Conservation (phyloP, 2,113 vertebrate genomes). For the Scomber colias region DNA sequence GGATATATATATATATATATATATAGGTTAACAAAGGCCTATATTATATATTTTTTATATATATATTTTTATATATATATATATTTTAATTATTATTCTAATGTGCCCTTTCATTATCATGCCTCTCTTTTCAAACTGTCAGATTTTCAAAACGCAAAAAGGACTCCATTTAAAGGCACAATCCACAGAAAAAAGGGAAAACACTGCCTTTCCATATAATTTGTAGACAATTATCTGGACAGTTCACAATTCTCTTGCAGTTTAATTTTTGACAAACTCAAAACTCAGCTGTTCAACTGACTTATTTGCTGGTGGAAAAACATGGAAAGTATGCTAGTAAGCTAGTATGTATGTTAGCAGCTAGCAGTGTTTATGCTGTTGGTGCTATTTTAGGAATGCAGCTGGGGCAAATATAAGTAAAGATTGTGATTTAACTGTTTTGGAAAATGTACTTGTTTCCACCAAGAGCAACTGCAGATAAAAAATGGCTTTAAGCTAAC, state of each 20-base stretch:
- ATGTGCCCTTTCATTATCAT: constrained; percentile 74
- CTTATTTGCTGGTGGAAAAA: neutral
- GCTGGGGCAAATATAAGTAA: neutral
- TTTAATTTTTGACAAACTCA: no score
- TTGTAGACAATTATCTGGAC: neutral
- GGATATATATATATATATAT: constrained; percentile 7
- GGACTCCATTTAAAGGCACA: constrained; percentile 35
- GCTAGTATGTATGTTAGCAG: no score
- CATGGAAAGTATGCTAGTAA: neutral
- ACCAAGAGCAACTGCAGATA: no score
- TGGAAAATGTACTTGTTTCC: neutral
- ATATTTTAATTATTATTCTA: constrained; percentile 37
- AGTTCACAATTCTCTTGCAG: no score
- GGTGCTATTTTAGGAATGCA: neutral
- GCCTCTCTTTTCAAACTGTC: constrained; percentile 61
- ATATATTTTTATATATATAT: no score
- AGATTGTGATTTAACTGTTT: no score
- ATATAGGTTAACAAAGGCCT: no score
- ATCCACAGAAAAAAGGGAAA: constrained; percentile 26
- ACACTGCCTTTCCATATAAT: constrained; percentile 16
- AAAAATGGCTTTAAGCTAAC: no score
- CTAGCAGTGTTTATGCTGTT: neutral
- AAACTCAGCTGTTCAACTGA: neutral
- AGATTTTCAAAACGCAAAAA: constrained; percentile 72
- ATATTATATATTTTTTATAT: no score